Base-by-base conservation (phyloP, 2,113 vertebrate genomes). In the Phyllostomus hastatus region DNA sequence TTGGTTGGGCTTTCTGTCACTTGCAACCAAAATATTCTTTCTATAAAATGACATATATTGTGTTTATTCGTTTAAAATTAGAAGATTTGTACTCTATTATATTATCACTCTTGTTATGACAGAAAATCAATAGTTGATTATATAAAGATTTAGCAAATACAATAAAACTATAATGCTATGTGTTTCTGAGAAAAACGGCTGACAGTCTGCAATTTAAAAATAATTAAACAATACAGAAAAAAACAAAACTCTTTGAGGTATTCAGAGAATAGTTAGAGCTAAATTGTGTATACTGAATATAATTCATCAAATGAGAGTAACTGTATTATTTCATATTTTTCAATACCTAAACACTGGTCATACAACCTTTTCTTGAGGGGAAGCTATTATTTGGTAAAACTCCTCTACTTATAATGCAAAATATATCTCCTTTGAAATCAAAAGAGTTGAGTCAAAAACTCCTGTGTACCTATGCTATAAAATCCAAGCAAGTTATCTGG, bases 141-240 rank as follows among this genome's bases (percentile, higher is more conserved):
- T 59, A 73, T 69, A 75, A 80, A 88, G 17, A 84, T 84, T 80
- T 93, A 16, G 17, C 59, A 96, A 72, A 92, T 85, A 88, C 6
- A 52, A 84, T 81, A 82, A 50, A 78, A 70, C 54, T 73, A 81
- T 75, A 95, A 86, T 38, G 31, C 31, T 67, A 89, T 6, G 43
- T 91, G 31, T 85, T 85, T 72, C 8, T 86, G 41, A 75, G 33
- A 84, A 87, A 91, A 66, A 85, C 20, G 35, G 88, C 14, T 57
- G 19, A 61, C 19, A 69, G 61, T 87, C 75, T 64, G 14, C 46
- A 95, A 73, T 94, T 95, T 92, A 43, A 95, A 97, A 94, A 82
- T 92, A 86, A 84, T 76, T 20, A 85, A 80, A 64, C 19, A 59
- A 69, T 4, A 93, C 11, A 79, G 28, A 31, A 9, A 43, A 92